phyloP scores from a whole-genome alignment of 2,888 invertebrate species.

The Erannis defoliaria region DNA sequence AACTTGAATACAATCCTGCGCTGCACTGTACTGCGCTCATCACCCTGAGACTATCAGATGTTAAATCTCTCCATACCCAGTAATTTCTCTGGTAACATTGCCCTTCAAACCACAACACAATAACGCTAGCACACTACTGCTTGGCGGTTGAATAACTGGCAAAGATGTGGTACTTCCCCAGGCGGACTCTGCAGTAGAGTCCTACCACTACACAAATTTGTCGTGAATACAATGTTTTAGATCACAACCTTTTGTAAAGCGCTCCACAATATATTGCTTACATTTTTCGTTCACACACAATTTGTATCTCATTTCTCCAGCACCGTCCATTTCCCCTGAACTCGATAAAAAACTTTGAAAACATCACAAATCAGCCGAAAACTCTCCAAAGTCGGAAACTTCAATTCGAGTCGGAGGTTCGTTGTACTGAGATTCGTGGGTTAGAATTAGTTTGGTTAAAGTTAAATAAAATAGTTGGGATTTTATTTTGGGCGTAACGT shows the following conservation, averaged over 20 bases:
- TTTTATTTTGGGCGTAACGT: constrained; percentile 36
- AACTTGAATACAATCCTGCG: no score
- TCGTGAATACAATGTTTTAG: not conserved
- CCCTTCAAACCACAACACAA: no score
- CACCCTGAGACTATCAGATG: no score
- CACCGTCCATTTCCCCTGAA: constrained; percentile 30
- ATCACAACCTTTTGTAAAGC: not conserved
- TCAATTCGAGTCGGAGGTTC: constrained; percentile 23
- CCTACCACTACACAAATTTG: no score
- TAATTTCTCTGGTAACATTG: no score
- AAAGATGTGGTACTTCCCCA: no score
- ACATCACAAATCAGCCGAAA: constrained; percentile 29
- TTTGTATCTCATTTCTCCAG: constrained; percentile 32
- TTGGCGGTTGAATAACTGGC: no score
- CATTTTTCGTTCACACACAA: constrained; percentile 31
- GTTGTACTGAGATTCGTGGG: constrained; percentile 20
- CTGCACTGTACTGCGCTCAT: no score
- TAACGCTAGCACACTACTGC: no score
- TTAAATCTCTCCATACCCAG: no score
- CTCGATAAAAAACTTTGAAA: constrained; percentile 32
- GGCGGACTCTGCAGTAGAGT: no score
- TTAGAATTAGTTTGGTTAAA: constrained; percentile 49
- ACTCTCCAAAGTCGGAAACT: constrained; percentile 35
- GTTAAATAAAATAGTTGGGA: constrained; percentile 36
- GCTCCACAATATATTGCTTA: not conserved